Percentiles rank a stretch among this genome's conserved stretches.
Conservation (phyloP, 1,140 invertebrate genomes). For the Drosophila azteca region DNA sequence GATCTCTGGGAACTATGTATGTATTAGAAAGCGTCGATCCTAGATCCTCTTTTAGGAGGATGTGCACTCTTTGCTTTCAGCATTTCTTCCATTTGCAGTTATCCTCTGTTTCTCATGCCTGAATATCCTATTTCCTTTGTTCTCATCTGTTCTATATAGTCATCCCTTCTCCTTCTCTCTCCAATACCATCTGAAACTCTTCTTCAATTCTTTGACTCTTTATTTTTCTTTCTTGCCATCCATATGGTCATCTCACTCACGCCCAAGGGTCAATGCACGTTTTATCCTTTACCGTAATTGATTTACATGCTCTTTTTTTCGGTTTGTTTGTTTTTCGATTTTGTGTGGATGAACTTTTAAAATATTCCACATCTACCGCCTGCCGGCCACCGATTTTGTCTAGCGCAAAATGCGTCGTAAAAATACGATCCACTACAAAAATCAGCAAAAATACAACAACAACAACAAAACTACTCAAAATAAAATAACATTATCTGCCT, state of each 20-base stretch:
- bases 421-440: constrained; percentile 29
- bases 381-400: constrained; percentile 50
- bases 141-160: no score
- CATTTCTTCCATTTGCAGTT: no score
- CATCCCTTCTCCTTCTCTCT: no score
- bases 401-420: constrained; percentile 79
- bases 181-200: no score
- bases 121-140: no score
- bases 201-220: no score
- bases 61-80: neutral
- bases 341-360: constrained; percentile 73
- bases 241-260: constrained; percentile 5
- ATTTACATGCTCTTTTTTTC: constrained; percentile 50
- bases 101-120: neutral
- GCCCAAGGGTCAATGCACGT: constrained; percentile 60
- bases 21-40: constrained; percentile 4
- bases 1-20: no score
- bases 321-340: constrained; percentile 11
- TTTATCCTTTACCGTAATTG: constrained; percentile 73
- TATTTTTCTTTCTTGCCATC: no score
- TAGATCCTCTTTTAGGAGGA: neutral
- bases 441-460: constrained; percentile 6
- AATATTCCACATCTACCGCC: constrained; percentile 53
- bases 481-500: constrained; percentile 17
- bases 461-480: constrained; percentile 5